Evolutionary conservation across 2,113 vertebrate genomes (phyloP).

Genomic region (Acinonyx jubatus): DNA sequence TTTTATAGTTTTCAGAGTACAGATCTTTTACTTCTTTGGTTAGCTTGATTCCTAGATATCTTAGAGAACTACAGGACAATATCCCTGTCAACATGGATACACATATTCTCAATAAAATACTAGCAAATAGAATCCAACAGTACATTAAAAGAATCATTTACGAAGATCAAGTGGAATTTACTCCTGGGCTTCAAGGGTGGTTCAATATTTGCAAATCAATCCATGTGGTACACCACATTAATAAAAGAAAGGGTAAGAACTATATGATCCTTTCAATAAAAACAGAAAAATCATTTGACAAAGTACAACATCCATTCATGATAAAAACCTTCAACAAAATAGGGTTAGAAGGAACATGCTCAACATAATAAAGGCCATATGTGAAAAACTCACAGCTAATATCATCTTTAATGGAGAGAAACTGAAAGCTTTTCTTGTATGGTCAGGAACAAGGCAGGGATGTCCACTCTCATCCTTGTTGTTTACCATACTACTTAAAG

Average conservation of each 20-base stretch:
- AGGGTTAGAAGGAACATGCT: not conserved
- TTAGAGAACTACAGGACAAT: not conserved
- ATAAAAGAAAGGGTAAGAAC: not conserved
- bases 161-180: not conserved
- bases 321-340: not conserved
- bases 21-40: not conserved
- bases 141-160: not conserved
- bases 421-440: not conserved
- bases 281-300: not conserved
- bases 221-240: not conserved
- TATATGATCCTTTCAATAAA: not conserved
- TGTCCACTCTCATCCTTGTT: not conserved
- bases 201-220: not conserved
- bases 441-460: not conserved
- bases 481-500: not conserved
- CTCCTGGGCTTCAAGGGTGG: not conserved
- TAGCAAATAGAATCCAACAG: not conserved
- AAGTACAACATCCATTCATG: not conserved
- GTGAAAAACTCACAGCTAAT: not conserved
- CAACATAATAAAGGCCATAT: not conserved
- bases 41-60: not conserved
- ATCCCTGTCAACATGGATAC: not conserved
- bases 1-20: not conserved
- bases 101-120: not conserved
- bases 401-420: not conserved